Conservation (phyloP, 2,113 vertebrate genomes). For the Caranx ignobilis region DNA sequence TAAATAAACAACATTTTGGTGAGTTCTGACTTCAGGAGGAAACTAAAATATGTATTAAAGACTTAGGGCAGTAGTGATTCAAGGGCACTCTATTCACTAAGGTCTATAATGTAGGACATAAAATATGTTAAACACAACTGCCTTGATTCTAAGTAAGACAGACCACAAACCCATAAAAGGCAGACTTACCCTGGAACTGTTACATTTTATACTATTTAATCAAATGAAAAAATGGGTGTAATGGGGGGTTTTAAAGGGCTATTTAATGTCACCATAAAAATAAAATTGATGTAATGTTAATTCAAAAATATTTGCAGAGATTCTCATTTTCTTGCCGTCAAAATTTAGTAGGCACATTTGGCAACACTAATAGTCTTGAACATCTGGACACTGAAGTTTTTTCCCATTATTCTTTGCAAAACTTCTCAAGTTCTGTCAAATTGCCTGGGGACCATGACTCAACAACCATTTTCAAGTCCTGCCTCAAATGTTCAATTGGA, state of each 20-base stretch:
- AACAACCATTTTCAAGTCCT: slow-evolving; percentile 22
- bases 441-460: slow-evolving; percentile 38
- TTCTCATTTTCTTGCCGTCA: not conserved
- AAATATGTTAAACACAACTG: slow-evolving; percentile 19
- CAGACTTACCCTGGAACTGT: not conserved
- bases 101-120: slow-evolving; percentile 13
- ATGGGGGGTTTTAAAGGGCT: not conserved
- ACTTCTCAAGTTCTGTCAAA: slow-evolving; percentile 18
- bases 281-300: not conserved
- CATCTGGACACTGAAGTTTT: slow-evolving; percentile 23
- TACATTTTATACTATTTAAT: not conserved
- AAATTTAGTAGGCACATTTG: slow-evolving; percentile 21
- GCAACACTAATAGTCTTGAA: slow-evolving; percentile 19
- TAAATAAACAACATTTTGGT: slow-evolving; percentile 9
- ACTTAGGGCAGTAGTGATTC: not conserved
- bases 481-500: slow-evolving; percentile 20
- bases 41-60: slow-evolving; percentile 17
- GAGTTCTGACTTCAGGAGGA: slow-evolving; percentile 4
- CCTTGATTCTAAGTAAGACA: not conserved
- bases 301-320: not conserved
- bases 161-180: not conserved
- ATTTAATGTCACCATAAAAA: not conserved
- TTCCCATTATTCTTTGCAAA: slow-evolving; percentile 13
- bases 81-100: not conserved
- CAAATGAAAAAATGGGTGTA: not conserved